Evolutionary conservation across 1,140 invertebrate genomes (phyloP).

Genomic region (Leptopilina clavipes): DNA sequence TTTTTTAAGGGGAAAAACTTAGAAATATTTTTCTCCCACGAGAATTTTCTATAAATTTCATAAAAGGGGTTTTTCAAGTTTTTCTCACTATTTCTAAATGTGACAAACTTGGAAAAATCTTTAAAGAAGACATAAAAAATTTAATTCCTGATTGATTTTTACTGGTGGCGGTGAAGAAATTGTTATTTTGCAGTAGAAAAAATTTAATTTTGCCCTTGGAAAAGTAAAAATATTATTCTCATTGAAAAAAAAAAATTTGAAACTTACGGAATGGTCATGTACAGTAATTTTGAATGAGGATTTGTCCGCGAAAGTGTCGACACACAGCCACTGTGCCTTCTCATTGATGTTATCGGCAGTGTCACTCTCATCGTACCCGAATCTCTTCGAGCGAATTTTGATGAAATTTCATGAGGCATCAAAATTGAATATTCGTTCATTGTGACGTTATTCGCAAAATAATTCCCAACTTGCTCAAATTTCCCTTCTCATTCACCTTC

Average conservation of each 20-base stretch:
- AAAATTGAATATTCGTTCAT: constrained; percentile 68
- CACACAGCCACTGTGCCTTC: constrained; percentile 70
- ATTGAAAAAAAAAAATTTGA: neutral
- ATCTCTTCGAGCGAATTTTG: constrained; percentile 65
- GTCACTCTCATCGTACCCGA: constrained; percentile 69
- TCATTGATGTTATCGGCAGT: constrained; percentile 65
- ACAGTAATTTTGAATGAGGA: constrained; percentile 64
- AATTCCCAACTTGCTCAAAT: neutral
- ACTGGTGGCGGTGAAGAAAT: too few species aligned
- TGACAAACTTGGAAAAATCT: too few species aligned
- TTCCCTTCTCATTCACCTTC: neutral
- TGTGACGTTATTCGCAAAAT: constrained; percentile 22
- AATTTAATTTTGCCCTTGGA: too few species aligned
- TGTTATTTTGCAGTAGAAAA: too few species aligned
- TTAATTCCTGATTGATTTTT: too few species aligned
- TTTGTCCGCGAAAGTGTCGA: constrained; percentile 63
- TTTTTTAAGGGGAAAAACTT: neutral
- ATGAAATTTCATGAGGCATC: constrained; percentile 57
- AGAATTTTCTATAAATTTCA: neutral
- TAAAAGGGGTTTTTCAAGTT: neutral
- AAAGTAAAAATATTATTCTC: neutral
- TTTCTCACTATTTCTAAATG: neutral
- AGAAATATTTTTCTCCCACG: neutral
- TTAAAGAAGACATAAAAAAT: too few species aligned
- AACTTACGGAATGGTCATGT: constrained; percentile 71